Evolutionary conservation across 2,797 vertebrate species (phyloP), one percentile per base, ranked within the genome.

Genomic region (Meda fulgida): DNA sequence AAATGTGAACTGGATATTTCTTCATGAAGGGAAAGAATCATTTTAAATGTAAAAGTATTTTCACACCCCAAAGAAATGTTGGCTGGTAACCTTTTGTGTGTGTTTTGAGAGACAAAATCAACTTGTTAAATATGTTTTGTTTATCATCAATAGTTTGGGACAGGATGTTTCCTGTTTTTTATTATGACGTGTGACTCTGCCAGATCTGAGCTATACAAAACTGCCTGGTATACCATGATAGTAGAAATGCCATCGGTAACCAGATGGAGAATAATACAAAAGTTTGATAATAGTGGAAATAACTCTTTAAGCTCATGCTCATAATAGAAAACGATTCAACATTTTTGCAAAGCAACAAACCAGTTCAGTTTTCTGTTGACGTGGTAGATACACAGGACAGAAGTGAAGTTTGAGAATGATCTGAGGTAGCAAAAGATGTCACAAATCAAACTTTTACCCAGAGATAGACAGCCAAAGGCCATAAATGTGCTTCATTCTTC

Each of bases 371-470:
- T 55, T 26, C 40, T 67, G n/a, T 53, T 29, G 34, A 23, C 3
- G 29, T 48, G 38, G 4, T 63, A 63, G 19, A 43, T 16, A 55
- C 31, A 29, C 67, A 71, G 58, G 71, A 85, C 48, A 10, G 77
- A 79, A 18, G 53, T 53, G 16, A 63, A 71, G 69, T 19, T 78
- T 78, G 18, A 31, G 63, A 85, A 73, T 70, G 81, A 92, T 89
- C 88, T 92, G 95, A 95, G 94, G 94, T 95, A 96, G 94, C 89
- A 89, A 48, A 91, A 90, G 89, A 91, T 90, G 89, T 72, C 89
- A 92, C 90, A 86, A 89, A 91, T 86, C 88, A 85, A 43, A 78
- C 31, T 36, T 86, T 34, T 83, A 84, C 36, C 55, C 80, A 53
- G 75, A 80, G 76, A 80, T 48, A 80, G 23, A 60, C 46, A 31